Base-by-base conservation (phyloP, 1,140 invertebrate species). In the Aphelinus atriplicis region DNA sequence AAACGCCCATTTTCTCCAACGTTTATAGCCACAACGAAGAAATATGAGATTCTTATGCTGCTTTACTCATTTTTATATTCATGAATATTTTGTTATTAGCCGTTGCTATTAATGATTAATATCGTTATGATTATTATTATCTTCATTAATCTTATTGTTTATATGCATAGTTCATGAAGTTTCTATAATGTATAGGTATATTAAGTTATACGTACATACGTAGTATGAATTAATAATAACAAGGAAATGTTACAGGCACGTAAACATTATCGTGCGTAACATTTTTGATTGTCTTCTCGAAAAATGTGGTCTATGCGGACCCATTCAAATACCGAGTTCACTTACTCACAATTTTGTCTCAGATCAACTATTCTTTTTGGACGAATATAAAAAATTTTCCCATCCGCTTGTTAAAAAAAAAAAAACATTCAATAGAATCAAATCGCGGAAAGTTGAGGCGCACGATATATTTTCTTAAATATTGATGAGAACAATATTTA, bases 241-340 rank as follows among this genome's bases (percentile, higher is more conserved):
- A 84, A 88, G 83, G 83, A 85, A 85, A 87, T 86, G 84, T 88
- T 85, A 85, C 83, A 67, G 69, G 76, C 64, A 63, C 68, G 48
- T 66, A 57, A 71, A 67, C 9, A 61, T 73, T 75, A 78, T 70
- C 70, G 70, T 58, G 51, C 48, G 81, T 84, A 88, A 87, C 84
- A 88, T 86, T 87, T 87, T 86, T 88, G 87, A 88, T 88, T 88
- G 87, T 88, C 87, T 85, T 87, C 81, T 87, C 83, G 53, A 73
- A 77, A 76, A 64, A 84, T 84, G 82, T 81, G 83, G 81, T 79
- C 77, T 62, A 26, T 43, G 2, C 43, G 45, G 75, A 79, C 77
- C 63, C n/a, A 56, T 51, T 69, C 62, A 46, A 10, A n/a, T 60
- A 58, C 43, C 71, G 48, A 51, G 45, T 61, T 55, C 43, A 6